Conservation (phyloP, 2,113 vertebrate species). For the Carassius carassius region DNA sequence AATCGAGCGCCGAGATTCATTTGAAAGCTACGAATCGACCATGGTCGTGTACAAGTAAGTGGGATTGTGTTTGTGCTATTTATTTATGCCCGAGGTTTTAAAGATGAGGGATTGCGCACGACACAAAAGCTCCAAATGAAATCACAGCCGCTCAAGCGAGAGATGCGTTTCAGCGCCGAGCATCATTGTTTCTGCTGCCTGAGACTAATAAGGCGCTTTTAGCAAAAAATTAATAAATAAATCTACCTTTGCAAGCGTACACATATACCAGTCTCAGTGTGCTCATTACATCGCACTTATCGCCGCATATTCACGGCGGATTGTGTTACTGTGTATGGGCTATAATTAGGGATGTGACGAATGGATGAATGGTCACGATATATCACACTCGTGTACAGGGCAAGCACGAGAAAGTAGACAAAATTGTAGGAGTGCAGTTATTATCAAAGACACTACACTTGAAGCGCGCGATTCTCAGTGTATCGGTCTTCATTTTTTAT, state of each 20-base stretch:
- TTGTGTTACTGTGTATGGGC: slow-evolving; percentile 42
- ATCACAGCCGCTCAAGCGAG: slow-evolving; percentile 54
- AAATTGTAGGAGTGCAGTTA: not conserved
- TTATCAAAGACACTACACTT: not conserved
- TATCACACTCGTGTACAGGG: not conserved
- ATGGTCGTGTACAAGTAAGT: slow-evolving; percentile 78
- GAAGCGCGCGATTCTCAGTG: not conserved
- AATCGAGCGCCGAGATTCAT: slow-evolving; percentile 60
- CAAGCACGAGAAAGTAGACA: slow-evolving; percentile 1
- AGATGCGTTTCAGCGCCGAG: slow-evolving; percentile 65
- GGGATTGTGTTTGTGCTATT: not conserved
- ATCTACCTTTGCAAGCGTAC: not conserved
- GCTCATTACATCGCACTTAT: not conserved
- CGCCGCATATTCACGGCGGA: slow-evolving; percentile 8
- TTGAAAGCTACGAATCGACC: slow-evolving; percentile 63
- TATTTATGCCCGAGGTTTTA: not conserved
- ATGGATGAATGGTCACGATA: slow-evolving; percentile 23
- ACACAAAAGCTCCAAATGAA: slow-evolving; percentile 43
- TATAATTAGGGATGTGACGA: slow-evolving; percentile 46
- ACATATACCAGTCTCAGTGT: not conserved
- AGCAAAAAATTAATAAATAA: not conserved
- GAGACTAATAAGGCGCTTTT: slow-evolving; percentile 51
- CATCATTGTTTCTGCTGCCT: slow-evolving; percentile 79
- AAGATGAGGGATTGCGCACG: slow-evolving; percentile 53
- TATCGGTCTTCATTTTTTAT: not conserved